Evolutionary conservation across 2,888 invertebrate genomes (phyloP).

Genomic region (Habroteleia sp.): DNA sequence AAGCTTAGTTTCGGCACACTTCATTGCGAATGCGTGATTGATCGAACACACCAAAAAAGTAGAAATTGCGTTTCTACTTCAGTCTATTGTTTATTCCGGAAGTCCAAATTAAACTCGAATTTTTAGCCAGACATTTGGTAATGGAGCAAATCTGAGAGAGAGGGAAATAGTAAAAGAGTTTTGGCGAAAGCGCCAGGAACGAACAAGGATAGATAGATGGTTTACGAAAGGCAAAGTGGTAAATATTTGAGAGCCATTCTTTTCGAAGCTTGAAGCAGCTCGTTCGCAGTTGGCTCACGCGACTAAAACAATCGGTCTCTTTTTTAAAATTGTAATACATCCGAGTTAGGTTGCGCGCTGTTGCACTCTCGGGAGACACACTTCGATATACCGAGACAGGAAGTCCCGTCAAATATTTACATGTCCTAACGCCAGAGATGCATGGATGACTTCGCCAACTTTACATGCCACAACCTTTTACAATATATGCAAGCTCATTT

Average conservation of each 20-base stretch:
- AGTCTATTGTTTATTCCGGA: constrained; percentile 54
- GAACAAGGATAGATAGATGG: constrained; percentile 47
- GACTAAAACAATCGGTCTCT: constrained; percentile 72
- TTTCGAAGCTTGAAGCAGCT: constrained; percentile 65
- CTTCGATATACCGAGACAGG: constrained; percentile 61
- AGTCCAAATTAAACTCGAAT: constrained; percentile 55
- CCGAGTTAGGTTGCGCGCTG: constrained; percentile 57
- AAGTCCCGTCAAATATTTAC: constrained; percentile 63
- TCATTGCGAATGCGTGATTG: constrained; percentile 50
- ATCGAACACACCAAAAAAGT: constrained; percentile 33
- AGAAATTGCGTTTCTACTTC: constrained; percentile 54
- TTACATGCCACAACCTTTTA: constrained; percentile 33
- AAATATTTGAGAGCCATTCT: constrained; percentile 63
- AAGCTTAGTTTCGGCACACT: constrained; percentile 42
- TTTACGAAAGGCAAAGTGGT: constrained; percentile 59
- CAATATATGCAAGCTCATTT: constrained; percentile 29
- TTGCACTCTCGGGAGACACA: constrained; percentile 53
- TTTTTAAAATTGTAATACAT: constrained; percentile 73
- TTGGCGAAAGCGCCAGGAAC: constrained; percentile 15
- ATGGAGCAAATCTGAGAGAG: constrained; percentile 25
- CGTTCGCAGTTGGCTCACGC: constrained; percentile 74
- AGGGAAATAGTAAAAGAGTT: constrained; percentile 9
- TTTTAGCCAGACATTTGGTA: constrained; percentile 32
- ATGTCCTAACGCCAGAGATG: constrained; percentile 57
- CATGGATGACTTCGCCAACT: constrained; percentile 48